These are phyloP conservation scores for Solea solea DNA, from an alignment of 2,113 vertebrate species.

Conservation along the genomic window DNA sequence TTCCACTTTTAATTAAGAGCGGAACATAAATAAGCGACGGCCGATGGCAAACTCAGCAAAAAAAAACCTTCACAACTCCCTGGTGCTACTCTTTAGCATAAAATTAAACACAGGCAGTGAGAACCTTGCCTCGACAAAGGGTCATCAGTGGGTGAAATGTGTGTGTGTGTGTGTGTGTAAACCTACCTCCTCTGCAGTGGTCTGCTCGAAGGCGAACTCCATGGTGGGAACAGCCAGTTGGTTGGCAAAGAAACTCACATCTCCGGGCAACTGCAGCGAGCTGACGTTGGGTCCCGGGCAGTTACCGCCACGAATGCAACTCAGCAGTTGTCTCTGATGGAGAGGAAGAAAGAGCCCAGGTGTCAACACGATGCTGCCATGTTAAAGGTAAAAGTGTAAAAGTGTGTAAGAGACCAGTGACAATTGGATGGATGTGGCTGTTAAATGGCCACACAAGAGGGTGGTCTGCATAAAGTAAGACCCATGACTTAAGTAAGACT, in stretches of 20 bases:
- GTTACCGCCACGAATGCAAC: constrained; percentile 79
- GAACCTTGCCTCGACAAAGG: not conserved
- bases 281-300: constrained; percentile 86
- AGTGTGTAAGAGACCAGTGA: too few relatives aligned
- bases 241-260: constrained; percentile 91
- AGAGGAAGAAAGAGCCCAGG: not conserved
- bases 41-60: not conserved
- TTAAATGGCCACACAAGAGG: too few relatives aligned
- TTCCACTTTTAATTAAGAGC: constrained; percentile 1
- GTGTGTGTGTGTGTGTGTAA: too few relatives aligned
- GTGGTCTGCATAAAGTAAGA: too few relatives aligned
- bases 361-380: not conserved
- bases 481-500: too few relatives aligned
- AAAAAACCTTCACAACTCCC: constrained; percentile 4
- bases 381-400: too few relatives aligned
- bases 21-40: not conserved
- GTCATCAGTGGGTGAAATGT: not conserved
- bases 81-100: not conserved
- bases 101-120: not conserved
- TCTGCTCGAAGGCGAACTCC: constrained; percentile 88
- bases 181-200: constrained; percentile 83
- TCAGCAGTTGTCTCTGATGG: constrained; percentile 84
- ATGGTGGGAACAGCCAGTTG: constrained; percentile 87
- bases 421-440: too few relatives aligned
- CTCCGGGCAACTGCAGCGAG: constrained; percentile 89